These are phyloP conservation scores for Ceratina japonica DNA, from an alignment of 1,140 invertebrate species.

Conservation along the genomic window DNA sequence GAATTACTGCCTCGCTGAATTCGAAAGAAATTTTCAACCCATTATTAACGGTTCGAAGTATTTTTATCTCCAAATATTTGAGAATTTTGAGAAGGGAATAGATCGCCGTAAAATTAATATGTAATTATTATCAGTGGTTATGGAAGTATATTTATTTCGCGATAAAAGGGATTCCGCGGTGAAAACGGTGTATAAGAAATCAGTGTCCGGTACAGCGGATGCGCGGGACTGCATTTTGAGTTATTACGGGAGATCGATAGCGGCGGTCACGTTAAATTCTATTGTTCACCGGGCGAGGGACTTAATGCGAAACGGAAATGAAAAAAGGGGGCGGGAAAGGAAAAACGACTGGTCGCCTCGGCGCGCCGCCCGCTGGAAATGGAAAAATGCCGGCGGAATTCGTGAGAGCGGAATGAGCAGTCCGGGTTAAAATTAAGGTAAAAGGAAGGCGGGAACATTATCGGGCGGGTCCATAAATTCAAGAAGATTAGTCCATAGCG, in stretches of 20 bases:
- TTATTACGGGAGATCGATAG: constrained; percentile 59
- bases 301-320: constrained; percentile 62
- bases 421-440: constrained; percentile 67
- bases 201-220: not conserved
- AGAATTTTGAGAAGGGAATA: too few relatives aligned
- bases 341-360: constrained; percentile 1
- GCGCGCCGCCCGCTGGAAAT: constrained; percentile 30
- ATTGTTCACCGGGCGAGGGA: constrained; percentile 50
- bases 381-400: constrained; percentile 60
- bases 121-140: too few relatives aligned
- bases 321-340: constrained; percentile 33
- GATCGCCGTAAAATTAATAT: too few relatives aligned
- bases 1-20: too few relatives aligned
- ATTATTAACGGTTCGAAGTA: too few relatives aligned
- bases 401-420: constrained; percentile 48
- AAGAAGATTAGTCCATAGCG: constrained; percentile 66
- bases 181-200: not conserved
- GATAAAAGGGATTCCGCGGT: too few relatives aligned
- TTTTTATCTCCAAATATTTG: too few relatives aligned
- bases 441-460: constrained; percentile 70
- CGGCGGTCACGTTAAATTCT: constrained; percentile 60
- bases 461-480: constrained; percentile 70
- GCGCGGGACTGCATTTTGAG: constrained; percentile 12
- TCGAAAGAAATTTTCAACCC: too few relatives aligned
- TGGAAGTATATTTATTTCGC: too few relatives aligned